phyloP scores from a whole-genome alignment of 2,797 vertebrate species.

The Malurus splendens region DNA sequence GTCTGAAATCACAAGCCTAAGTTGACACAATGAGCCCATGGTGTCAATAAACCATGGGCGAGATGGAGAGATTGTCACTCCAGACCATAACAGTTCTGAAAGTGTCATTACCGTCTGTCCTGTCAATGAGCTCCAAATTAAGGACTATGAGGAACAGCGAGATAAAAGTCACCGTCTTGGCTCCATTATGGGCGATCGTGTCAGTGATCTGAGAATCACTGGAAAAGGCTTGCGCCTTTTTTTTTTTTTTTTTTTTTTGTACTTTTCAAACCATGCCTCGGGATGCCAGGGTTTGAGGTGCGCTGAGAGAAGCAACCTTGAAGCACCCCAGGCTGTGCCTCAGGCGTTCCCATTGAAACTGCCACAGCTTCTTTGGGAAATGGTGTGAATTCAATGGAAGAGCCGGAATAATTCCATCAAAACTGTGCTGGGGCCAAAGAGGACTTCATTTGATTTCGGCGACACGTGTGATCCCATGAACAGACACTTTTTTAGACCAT shows the following conservation, averaged over 20 bases:
- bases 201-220: conserved; percentile 54
- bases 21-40: conserved; percentile 62
- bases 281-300: conserved; percentile 28
- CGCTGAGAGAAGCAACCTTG: conserved; percentile 23
- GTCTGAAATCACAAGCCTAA: conserved; percentile 64
- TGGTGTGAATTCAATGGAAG: conserved; percentile 44
- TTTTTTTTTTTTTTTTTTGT: neutral
- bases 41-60: conserved; percentile 62
- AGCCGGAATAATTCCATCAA: conserved; percentile 51
- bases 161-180: conserved; percentile 66
- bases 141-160: conserved; percentile 45
- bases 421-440: conserved; percentile 6
- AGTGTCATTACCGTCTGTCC: conserved; percentile 67
- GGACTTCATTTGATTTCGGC: conserved; percentile 27
- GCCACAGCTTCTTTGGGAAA: conserved; percentile 48
- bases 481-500: conserved; percentile 19
- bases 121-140: conserved; percentile 71
- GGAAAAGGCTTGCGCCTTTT: neutral
- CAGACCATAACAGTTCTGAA: conserved; percentile 66
- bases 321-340: conserved; percentile 29
- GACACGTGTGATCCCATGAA: conserved; percentile 29
- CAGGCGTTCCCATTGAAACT: conserved; percentile 47
- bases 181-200: conserved; percentile 58
- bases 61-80: conserved; percentile 63
- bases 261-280: conserved; percentile 27